Conservation (phyloP, 2,888 invertebrate species). For the Troides aeacus region DNA sequence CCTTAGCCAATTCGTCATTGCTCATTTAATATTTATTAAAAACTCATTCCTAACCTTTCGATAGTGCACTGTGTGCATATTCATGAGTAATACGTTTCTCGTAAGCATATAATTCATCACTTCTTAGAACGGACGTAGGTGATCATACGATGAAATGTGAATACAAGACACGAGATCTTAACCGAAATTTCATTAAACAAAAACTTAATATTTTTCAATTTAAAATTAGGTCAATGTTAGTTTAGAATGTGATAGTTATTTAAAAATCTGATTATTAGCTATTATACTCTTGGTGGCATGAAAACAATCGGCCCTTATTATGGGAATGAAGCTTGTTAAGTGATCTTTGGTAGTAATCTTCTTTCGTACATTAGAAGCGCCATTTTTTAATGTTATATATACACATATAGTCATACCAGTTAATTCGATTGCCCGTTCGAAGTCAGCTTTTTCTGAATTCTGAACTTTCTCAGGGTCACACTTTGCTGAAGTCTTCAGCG, state of each 20-base stretch:
- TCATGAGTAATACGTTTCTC: neutral
- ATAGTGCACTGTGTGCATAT: neutral
- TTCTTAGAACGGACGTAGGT: constrained; percentile 11
- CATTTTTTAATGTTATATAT: too few species aligned
- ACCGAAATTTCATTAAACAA: constrained; percentile 6
- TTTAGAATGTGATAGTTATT: too few species aligned
- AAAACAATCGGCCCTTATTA: too few species aligned
- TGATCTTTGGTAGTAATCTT: too few species aligned
- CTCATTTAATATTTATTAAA: neutral
- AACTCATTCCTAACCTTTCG: neutral
- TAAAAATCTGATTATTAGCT: too few species aligned
- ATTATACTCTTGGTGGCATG: too few species aligned
- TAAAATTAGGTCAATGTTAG: too few species aligned
- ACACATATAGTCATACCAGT: constrained; percentile 80
- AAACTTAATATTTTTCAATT: too few species aligned
- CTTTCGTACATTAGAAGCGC: too few species aligned
- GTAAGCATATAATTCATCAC: constrained; percentile 7
- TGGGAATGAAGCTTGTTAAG: too few species aligned
- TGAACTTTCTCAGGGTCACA: constrained; percentile 83
- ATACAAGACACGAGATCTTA: constrained; percentile 5
- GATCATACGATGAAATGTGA: constrained; percentile 3
- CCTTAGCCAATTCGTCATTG: neutral
- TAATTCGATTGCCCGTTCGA: constrained; percentile 92
- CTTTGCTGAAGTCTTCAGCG: constrained; percentile 79
- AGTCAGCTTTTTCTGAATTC: constrained; percentile 87